These are phyloP conservation scores for Drosophila repleta DNA, from an alignment of 1,140 invertebrate species.

Conservation along the genomic window DNA sequence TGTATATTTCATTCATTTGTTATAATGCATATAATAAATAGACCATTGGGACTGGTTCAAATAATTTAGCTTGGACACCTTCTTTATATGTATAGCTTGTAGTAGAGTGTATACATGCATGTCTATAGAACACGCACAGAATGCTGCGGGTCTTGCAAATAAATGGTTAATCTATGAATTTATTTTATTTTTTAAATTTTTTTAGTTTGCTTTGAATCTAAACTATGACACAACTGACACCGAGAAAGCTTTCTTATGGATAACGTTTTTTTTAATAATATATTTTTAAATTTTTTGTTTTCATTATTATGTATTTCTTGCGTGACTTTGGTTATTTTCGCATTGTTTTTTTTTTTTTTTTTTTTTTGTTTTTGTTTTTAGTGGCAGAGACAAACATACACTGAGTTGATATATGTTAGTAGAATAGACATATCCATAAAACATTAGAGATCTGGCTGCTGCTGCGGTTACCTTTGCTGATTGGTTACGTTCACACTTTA, in stretches of 20 bases:
- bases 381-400: slow-evolving; percentile 62
- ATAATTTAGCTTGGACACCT: slow-evolving; percentile 1
- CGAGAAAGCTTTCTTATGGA: slow-evolving; percentile 53
- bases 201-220: slow-evolving; percentile 52
- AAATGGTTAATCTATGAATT: slow-evolving; percentile 12
- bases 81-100: background rate
- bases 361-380: slow-evolving; percentile 16
- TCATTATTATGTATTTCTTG: slow-evolving; percentile 22
- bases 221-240: slow-evolving; percentile 73
- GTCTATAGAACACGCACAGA: too few species aligned
- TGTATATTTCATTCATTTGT: slow-evolving; percentile 12
- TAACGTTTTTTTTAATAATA: slow-evolving; percentile 19
- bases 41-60: slow-evolving; percentile 4
- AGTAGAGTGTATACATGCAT: slow-evolving; percentile 14
- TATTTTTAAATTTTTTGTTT: slow-evolving; percentile 37
- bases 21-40: slow-evolving; percentile 20
- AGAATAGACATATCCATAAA: slow-evolving; percentile 21
- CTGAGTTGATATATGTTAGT: slow-evolving; percentile 46
- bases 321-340: slow-evolving; percentile 12
- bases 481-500: slow-evolving; percentile 37
- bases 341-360: slow-evolving; percentile 5
- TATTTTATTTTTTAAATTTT: slow-evolving; percentile 16
- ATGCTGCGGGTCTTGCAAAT: slow-evolving; percentile 30
- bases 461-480: slow-evolving; percentile 7
- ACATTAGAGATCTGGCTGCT: slow-evolving; percentile 15